These are phyloP conservation scores for Anastrepha obliqua DNA, from an alignment of 1,140 invertebrate species.

Conservation along the genomic window DNA sequence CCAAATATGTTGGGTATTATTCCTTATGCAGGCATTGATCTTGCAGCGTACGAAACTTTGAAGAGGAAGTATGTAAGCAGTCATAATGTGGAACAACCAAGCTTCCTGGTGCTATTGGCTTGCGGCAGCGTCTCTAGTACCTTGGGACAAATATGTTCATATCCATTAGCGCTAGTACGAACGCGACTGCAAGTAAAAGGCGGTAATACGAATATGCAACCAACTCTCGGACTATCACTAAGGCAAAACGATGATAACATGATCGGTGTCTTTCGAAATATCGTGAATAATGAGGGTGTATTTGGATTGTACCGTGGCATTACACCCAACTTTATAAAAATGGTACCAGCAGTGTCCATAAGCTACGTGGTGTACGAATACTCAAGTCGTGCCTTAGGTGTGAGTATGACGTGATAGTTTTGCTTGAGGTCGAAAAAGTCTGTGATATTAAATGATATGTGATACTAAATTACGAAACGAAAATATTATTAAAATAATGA, in stretches of 20 bases:
- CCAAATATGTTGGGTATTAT: constrained; percentile 99
- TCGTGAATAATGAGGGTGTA: constrained; percentile 91
- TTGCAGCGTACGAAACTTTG: constrained; percentile 96
- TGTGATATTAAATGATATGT: background rate
- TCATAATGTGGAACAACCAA: constrained; percentile 82
- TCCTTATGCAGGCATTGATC: constrained; percentile 99
- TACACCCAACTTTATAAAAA: constrained; percentile 96
- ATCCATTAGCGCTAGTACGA: constrained; percentile 96
- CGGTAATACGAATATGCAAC: constrained; percentile 77
- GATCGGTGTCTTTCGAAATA: constrained; percentile 89
- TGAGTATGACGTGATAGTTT: constrained; percentile 70
- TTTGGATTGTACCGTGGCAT: constrained; percentile 97
- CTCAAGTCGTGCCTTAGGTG: constrained; percentile 71
- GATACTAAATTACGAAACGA: constrained; percentile 8
- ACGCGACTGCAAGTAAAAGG: constrained; percentile 96
- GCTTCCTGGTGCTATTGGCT: constrained; percentile 87
- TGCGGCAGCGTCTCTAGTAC: constrained; percentile 96
- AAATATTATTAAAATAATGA: background rate
- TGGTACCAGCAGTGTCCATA: constrained; percentile 95
- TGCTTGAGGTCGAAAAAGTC: too few species aligned
- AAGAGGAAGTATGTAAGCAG: constrained; percentile 88
- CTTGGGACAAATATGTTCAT: constrained; percentile 96
- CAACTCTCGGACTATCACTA: constrained; percentile 72
- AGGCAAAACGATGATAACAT: constrained; percentile 75
- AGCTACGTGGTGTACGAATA: constrained; percentile 98